These are phyloP conservation scores for Lampris incognitus DNA, from an alignment of 2,113 vertebrate genomes.

Conservation along the genomic window DNA sequence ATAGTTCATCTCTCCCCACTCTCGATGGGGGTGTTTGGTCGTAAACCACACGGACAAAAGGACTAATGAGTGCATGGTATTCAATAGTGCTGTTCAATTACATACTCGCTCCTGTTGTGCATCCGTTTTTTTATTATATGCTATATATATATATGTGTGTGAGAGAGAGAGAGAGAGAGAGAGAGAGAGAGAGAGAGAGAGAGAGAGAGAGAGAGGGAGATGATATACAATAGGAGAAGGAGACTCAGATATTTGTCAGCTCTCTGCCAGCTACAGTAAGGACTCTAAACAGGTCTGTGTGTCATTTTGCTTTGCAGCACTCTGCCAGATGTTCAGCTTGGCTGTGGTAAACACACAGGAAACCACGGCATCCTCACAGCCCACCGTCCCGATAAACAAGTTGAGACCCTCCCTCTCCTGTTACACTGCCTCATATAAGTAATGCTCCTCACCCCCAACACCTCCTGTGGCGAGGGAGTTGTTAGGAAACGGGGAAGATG, in stretches of 20 bases:
- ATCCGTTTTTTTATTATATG: no score
- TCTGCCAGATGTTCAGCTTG: background rate
- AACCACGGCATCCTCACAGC: conserved; percentile 16
- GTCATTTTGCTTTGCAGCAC: conserved; percentile 15
- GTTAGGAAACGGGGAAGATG: conserved; percentile 66
- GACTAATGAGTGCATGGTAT: conserved; percentile 20
- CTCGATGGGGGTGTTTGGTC: background rate
- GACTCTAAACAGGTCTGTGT: conserved; percentile 8
- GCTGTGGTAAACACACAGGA: background rate
- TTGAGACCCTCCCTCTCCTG: conserved; percentile 16
- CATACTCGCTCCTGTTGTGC: background rate
- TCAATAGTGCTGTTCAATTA: conserved; percentile 11
- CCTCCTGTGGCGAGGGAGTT: conserved; percentile 48
- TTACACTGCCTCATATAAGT: conserved; percentile 6
- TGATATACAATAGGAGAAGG: conserved; percentile 16
- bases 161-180: background rate
- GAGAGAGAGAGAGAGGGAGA: background rate
- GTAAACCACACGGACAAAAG: conserved; percentile 29
- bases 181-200: conserved; percentile 12
- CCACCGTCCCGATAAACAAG: conserved; percentile 14
- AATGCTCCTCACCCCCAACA: conserved; percentile 25
- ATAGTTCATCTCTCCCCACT: conserved; percentile 12
- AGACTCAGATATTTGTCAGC: background rate
- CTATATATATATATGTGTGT: background rate
- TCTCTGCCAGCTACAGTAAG: background rate